A percentile compares a stretch with the other conserved stretches of the same genome.
Conservation (phyloP, 2,113 vertebrate genomes). For the Thinocorus orbignyianus region DNA sequence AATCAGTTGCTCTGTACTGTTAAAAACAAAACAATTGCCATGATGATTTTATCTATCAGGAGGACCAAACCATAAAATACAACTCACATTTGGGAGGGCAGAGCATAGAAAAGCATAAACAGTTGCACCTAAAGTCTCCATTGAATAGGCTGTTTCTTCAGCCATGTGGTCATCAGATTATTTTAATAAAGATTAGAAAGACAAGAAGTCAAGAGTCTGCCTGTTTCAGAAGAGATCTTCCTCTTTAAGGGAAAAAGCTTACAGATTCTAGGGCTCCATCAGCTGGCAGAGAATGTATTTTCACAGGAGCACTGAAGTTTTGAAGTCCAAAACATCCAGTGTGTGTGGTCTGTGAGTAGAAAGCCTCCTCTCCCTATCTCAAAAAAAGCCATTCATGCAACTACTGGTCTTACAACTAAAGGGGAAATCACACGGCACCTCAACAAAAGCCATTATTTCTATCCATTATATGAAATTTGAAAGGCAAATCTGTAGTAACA, state of each 20-base stretch:
- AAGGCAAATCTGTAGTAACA: not conserved
- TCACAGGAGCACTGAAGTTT: not conserved
- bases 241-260: not conserved
- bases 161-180: not conserved
- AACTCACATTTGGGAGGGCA: not conserved
- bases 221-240: not conserved
- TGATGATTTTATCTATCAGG: not conserved
- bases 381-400: not conserved
- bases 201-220: not conserved
- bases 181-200: not conserved
- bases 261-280: not conserved
- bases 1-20: constrained; percentile 98
- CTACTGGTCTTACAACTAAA: not conserved
- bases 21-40: not conserved
- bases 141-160: not conserved
- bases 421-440: not conserved
- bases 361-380: not conserved
- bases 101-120: not conserved
- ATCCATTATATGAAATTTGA: not conserved
- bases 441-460: not conserved
- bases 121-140: not conserved
- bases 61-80: not conserved
- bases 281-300: not conserved
- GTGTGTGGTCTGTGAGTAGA: not conserved
- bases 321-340: not conserved